phyloP scores from a whole-genome alignment of 2,888 invertebrate species.

The Camponotus fellah region DNA sequence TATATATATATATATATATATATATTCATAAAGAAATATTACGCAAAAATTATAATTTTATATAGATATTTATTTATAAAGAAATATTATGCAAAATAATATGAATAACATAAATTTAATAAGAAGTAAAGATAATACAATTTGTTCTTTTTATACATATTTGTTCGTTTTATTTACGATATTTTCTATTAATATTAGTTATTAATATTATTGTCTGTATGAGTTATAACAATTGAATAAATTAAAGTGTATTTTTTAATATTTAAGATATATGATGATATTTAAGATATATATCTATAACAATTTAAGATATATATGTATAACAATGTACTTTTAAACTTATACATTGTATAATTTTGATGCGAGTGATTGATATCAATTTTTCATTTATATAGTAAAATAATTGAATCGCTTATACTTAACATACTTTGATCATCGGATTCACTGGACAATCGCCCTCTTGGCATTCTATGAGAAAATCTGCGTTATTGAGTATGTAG shows the following conservation, averaged over 20 bases:
- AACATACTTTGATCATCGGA: conserved; percentile 88
- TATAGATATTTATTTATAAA: too few relatives aligned
- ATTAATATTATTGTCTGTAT: neutral
- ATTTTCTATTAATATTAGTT: neutral
- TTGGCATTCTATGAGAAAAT: conserved; percentile 92
- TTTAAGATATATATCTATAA: too few relatives aligned
- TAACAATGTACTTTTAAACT: neutral
- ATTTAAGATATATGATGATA: conserved; percentile 1
- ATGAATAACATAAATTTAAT: neutral
- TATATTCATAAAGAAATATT: too few relatives aligned
- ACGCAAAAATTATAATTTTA: too few relatives aligned
- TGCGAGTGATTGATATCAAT: neutral
- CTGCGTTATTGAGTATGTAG: conserved; percentile 95
- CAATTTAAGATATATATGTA: too few relatives aligned
- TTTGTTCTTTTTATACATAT: neutral
- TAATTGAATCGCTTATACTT: conserved; percentile 9
- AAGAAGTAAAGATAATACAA: neutral
- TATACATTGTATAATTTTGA: conserved; percentile 2
- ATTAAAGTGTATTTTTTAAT: neutral
- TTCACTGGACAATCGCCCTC: conserved; percentile 92
- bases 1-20: neutral
- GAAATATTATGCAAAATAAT: too few relatives aligned
- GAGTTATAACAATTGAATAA: conserved; percentile 9
- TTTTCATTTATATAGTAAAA: neutral
- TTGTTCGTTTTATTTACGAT: neutral